Base-by-base conservation (phyloP, 92 coral and sea anemone species). In the Palythoa heliodiscus region DNA sequence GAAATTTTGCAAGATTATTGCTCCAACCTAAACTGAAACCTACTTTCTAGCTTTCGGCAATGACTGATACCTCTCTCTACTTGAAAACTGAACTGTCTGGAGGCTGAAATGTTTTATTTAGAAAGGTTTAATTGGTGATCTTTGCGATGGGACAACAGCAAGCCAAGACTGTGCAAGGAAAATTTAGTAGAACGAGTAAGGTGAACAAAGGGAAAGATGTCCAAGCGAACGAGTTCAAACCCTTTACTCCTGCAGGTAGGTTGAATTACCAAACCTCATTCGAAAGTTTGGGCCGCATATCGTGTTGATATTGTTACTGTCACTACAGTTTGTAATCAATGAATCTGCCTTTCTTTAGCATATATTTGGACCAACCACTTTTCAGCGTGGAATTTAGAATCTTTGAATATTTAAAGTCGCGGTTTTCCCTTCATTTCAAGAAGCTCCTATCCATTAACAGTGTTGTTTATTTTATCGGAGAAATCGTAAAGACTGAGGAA, bases 131-230 rank as follows among this genome's bases (percentile, higher is more conserved):
- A 13, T 80, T 12, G 40, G 84, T 66, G 74, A 80, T 23, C 84
- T 80, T 67, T 64, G 84, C 84, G 84, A 80, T 80, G 84, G 84
- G 84, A 80, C 84, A 80, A n/a, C 84, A 80, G 53, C 84, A 80
- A 67, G 75, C 84, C 5, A 80, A 80, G 60, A 80, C 57, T 47
- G 84, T 80, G 84, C 84, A 80, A 52, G 84, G 84, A 66, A 80
- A 80, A 66, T 80, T 80, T 63, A 80, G 84, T 63, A 50, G 60
- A 47, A 38, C 84, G 43, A 80, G 60, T 54, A 80, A 66, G 22
- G 70, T 80, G 84, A 80, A 80, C 57, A 80, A 80, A 48, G 43
- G 74, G 12, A 80, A 25, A 43, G 84, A 80, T 64, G 84, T 80
- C 47, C 84, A 66, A 22, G 84, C 84, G 60, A 80, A 70, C 60